Evolutionary conservation across 2,113 vertebrate genomes (phyloP).

Genomic region (Dromas ardeola): DNA sequence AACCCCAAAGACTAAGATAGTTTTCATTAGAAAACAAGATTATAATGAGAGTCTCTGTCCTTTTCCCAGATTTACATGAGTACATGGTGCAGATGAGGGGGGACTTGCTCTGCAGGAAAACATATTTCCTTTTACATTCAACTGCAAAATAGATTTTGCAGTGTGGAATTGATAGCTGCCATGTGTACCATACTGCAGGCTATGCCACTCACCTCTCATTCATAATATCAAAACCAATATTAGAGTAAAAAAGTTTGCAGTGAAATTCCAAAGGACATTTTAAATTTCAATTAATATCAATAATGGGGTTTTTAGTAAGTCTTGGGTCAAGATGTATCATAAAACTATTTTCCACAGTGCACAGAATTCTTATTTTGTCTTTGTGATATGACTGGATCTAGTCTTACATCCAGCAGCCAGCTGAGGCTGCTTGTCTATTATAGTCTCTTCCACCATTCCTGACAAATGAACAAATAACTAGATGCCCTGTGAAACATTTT

Average conservation of each 20-base stretch:
- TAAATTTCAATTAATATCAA: slow-evolving; percentile 73
- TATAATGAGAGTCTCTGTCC: background rate
- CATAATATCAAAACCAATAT: slow-evolving; percentile 45
- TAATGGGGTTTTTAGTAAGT: slow-evolving; percentile 74
- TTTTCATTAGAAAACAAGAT: background rate
- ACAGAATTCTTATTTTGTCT: slow-evolving; percentile 45
- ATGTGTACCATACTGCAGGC: background rate
- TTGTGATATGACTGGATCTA: slow-evolving; percentile 55
- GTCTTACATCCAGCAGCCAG: slow-evolving; percentile 68
- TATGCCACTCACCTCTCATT: slow-evolving; percentile 25
- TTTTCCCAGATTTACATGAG: background rate
- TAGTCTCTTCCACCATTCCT: slow-evolving; percentile 59
- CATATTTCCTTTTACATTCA: background rate
- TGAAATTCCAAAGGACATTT: slow-evolving; percentile 68
- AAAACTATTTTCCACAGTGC: slow-evolving; percentile 65
- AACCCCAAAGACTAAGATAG: background rate
- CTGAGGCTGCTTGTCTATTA: slow-evolving; percentile 75
- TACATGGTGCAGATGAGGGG: background rate
- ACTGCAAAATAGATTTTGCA: slow-evolving; percentile 8
- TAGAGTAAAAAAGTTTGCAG: slow-evolving; percentile 67
- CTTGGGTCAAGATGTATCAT: slow-evolving; percentile 78
- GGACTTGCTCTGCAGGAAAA: background rate
- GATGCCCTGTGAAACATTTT: slow-evolving; percentile 58
- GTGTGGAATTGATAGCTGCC: slow-evolving; percentile 41
- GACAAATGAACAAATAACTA: slow-evolving; percentile 74